A percentile compares a stretch with the other conserved stretches of the same genome.
Evolutionary conservation across 2,888 invertebrate genomes (phyloP).

Genomic region (Shargacucullia verbasci): DNA sequence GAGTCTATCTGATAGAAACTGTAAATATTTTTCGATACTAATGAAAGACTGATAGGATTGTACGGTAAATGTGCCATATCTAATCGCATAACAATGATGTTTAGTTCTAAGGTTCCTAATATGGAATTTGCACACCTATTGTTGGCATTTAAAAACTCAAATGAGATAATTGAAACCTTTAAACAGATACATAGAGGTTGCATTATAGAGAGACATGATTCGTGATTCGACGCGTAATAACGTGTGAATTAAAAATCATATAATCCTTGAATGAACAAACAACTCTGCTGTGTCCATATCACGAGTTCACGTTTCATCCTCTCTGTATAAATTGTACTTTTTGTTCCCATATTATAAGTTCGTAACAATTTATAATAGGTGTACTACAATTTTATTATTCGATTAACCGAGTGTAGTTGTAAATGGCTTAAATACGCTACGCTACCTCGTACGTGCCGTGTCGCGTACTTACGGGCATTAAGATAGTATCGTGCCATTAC

Average conservation of each 20-base stretch:
- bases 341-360: not conserved
- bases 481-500: slow-evolving; percentile 42
- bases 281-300: too few relatives aligned
- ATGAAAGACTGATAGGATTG: slow-evolving; percentile 86
- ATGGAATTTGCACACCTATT: too few relatives aligned
- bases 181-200: too few relatives aligned
- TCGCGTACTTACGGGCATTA: slow-evolving; percentile 33
- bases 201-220: too few relatives aligned
- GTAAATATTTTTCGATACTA: slow-evolving; percentile 70
- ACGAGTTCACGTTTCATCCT: not conserved
- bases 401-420: slow-evolving; percentile 23
- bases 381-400: not conserved
- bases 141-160: too few relatives aligned
- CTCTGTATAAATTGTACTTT: too few relatives aligned
- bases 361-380: slow-evolving; percentile 13
- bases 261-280: too few relatives aligned
- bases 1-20: slow-evolving; percentile 52
- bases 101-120: slow-evolving; percentile 54
- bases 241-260: too few relatives aligned
- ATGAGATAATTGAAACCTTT: too few relatives aligned
- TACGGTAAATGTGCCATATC: slow-evolving; percentile 86
- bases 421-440: slow-evolving; percentile 39
- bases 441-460: slow-evolving; percentile 17
- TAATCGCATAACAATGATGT: slow-evolving; percentile 61
- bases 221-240: too few relatives aligned